phyloP scores from a whole-genome alignment of 1,140 invertebrate genomes.

The Tetragnatha versicolor region DNA sequence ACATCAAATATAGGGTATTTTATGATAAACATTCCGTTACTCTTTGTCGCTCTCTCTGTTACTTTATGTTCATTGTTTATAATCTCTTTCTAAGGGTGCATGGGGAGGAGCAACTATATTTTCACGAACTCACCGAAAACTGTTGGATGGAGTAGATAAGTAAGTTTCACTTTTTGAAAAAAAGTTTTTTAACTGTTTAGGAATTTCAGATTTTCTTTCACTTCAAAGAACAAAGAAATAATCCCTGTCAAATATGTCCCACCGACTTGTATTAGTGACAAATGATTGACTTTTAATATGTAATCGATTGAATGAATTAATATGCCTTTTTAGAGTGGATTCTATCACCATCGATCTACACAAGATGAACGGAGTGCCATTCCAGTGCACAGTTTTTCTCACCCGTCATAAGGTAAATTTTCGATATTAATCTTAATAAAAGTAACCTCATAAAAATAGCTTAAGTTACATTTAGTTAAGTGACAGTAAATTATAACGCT shows the following conservation, averaged over 20 bases:
- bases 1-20: too few species aligned
- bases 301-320: background rate
- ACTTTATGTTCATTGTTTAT: background rate
- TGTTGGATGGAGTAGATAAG: conserved; percentile 85
- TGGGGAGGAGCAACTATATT: conserved; percentile 96
- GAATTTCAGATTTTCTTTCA: background rate
- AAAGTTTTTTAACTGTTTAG: background rate
- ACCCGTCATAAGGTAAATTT: conserved; percentile 91
- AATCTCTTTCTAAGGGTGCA: conserved; percentile 77
- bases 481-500: too few species aligned
- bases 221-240: background rate
- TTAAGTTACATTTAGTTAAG: too few species aligned
- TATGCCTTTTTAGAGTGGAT: conserved; percentile 74
- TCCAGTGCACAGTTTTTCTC: conserved; percentile 96
- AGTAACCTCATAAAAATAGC: too few species aligned
- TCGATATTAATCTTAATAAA: too few species aligned
- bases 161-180: conserved; percentile 5
- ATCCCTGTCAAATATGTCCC: background rate
- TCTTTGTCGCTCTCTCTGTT: background rate
- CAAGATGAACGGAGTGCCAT: conserved; percentile 93
- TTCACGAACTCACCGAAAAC: conserved; percentile 88
- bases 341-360: conserved; percentile 99
- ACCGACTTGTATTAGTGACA: background rate
- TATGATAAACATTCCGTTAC: background rate
- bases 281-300: background rate